Evolutionary conservation across 1,140 invertebrate species (phyloP).

Genomic region (Conus betulinus): DNA sequence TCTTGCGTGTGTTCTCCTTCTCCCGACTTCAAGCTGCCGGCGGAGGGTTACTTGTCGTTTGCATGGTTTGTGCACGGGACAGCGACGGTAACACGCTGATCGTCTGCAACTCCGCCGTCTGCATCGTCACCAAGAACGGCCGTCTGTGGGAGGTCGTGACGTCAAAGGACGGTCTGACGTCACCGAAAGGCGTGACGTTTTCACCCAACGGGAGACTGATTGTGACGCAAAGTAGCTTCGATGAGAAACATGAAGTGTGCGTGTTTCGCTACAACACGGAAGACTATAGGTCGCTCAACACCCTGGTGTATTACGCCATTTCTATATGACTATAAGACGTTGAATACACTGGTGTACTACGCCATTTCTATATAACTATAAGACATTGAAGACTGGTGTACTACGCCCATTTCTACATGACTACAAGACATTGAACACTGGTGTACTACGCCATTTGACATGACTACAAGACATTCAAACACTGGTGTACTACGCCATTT

Average conservation of each 20-base stretch:
- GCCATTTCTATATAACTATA: slow-evolving; percentile 64
- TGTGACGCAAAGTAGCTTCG: slow-evolving; percentile 62
- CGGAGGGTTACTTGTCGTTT: slow-evolving; percentile 62
- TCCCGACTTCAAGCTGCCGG: slow-evolving; percentile 60
- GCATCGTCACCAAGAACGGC: slow-evolving; percentile 69
- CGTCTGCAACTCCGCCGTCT: slow-evolving; percentile 67
- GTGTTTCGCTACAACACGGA: slow-evolving; percentile 67
- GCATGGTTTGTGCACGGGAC: slow-evolving; percentile 68
- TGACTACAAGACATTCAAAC: too few species aligned
- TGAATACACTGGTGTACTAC: slow-evolving; percentile 59
- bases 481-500: too few species aligned
- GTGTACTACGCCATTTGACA: too few species aligned
- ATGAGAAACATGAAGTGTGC: slow-evolving; percentile 63
- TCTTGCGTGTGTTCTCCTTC: slow-evolving; percentile 61
- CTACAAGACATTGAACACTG: too few species aligned
- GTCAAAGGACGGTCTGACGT: slow-evolving; percentile 63
- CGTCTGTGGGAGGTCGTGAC: slow-evolving; percentile 71
- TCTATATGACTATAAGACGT: too few species aligned
- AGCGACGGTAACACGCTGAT: slow-evolving; percentile 68
- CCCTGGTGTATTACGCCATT: not conserved
- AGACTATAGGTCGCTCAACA: slow-evolving; percentile 68
- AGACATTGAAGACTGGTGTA: too few species aligned
- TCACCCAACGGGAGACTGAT: slow-evolving; percentile 62
- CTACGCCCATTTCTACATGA: too few species aligned
- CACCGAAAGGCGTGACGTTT: slow-evolving; percentile 65